These are phyloP conservation scores for Sminthopsis crassicaudata DNA, from an alignment of 2,113 vertebrate species.

Conservation along the genomic window DNA sequence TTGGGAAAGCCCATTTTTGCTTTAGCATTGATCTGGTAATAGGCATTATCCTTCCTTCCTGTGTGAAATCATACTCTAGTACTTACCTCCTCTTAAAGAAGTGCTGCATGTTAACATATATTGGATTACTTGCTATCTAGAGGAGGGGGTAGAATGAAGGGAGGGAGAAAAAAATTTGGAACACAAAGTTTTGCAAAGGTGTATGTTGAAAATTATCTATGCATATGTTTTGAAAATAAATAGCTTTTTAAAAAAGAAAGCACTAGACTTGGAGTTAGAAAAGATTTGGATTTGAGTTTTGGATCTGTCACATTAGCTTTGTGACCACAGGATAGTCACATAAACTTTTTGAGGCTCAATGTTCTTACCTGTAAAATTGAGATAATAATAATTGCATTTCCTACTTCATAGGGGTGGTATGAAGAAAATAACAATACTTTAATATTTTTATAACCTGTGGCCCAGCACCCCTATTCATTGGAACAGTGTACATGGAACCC, in stretches of 20 bases:
- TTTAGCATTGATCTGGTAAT: not conserved
- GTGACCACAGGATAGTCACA: not conserved
- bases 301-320: not conserved
- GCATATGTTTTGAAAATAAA: no score
- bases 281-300: not conserved
- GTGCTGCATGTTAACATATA: not conserved
- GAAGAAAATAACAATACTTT: not conserved
- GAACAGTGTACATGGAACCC: not conserved
- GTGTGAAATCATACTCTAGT: not conserved
- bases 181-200: no score
- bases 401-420: not conserved
- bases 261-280: not conserved
- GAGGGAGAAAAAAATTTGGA: no score
- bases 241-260: no score
- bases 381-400: not conserved
- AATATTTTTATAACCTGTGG: not conserved
- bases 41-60: not conserved
- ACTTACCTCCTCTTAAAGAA: not conserved
- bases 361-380: not conserved
- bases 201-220: no score
- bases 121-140: no score
- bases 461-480: not conserved
- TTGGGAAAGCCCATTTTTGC: not conserved
- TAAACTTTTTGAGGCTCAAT: not conserved
- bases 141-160: no score